These are phyloP conservation scores for Helobdella robusta DNA, from an alignment of 2,888 invertebrate species.

Conservation along the genomic window DNA sequence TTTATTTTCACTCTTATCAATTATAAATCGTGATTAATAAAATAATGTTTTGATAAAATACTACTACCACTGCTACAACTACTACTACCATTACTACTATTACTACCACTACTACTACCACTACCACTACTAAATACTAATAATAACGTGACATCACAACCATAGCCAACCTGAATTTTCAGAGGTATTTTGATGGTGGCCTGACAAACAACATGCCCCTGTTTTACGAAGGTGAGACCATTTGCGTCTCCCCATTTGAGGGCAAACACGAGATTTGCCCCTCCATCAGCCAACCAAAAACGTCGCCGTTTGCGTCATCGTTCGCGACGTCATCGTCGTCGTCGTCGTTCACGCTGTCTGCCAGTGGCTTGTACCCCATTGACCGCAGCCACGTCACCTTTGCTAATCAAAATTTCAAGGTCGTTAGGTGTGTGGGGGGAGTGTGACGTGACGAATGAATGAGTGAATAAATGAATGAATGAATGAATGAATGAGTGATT, in stretches of 20 bases:
- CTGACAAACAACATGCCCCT: slow-evolving; percentile 86
- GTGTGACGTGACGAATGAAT: no score
- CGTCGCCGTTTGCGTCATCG: no score
- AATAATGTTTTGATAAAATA: not conserved
- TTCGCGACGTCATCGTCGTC: no score
- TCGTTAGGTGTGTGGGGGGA: no score
- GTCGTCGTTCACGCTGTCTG: no score
- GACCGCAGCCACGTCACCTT: slow-evolving; percentile 4
- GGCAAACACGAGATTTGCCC: slow-evolving; percentile 93
- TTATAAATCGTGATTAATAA: not conserved
- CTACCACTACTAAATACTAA: slow-evolving; percentile 14
- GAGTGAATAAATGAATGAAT: not conserved
- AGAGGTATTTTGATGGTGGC: slow-evolving; percentile 80
- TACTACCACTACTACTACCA: slow-evolving; percentile 13
- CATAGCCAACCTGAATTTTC: not conserved
- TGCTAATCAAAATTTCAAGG: slow-evolving; percentile 2
- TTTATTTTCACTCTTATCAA: not conserved
- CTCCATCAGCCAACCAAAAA: no score
- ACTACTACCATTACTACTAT: slow-evolving; percentile 12
- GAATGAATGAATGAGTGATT: not conserved
- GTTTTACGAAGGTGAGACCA: slow-evolving; percentile 67
- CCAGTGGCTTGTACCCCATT: no score
- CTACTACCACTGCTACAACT: no score
- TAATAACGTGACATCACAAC: not conserved
- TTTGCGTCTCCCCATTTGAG: slow-evolving; percentile 89